These are phyloP conservation scores for Dione vanillae DNA, from an alignment of 2,888 invertebrate species.

Conservation along the genomic window DNA sequence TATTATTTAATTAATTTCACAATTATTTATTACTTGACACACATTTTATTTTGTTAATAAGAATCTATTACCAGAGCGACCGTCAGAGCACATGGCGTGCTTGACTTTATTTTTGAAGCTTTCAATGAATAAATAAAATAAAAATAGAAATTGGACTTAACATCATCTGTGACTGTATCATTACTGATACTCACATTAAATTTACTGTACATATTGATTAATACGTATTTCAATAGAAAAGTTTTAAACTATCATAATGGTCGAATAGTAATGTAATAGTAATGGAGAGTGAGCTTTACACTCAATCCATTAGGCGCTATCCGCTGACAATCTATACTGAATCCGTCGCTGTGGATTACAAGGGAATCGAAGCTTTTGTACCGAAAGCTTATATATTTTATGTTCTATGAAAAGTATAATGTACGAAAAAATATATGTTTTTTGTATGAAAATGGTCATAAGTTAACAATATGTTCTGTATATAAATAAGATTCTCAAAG, in stretches of 20 bases:
- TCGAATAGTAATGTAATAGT: conserved; percentile 2
- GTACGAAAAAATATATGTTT: neutral
- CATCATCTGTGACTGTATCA: too few species aligned
- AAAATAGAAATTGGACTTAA: too few species aligned
- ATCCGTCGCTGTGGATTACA: conserved; percentile 31
- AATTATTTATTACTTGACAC: too few species aligned
- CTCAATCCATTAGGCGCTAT: conserved; percentile 45
- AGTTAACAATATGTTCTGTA: too few species aligned
- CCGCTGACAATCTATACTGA: conserved; percentile 41
- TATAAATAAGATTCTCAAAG: too few species aligned
- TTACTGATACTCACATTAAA: neutral
- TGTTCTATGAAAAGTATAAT: neutral
- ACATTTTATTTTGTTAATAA: too few species aligned
- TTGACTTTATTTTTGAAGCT: too few species aligned
- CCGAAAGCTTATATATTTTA: conserved; percentile 9
- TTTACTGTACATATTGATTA: neutral
- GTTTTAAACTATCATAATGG: conserved; percentile 9
- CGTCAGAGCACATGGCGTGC: too few species aligned
- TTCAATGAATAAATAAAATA: too few species aligned
- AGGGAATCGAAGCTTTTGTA: conserved; percentile 30
- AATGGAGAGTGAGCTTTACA: conserved; percentile 36
- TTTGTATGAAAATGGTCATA: too few species aligned
- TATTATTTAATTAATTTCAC: too few species aligned
- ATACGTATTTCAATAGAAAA: neutral
- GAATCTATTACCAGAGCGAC: too few species aligned